These are phyloP conservation scores for Coryphaenoides rupestris DNA, from an alignment of 2,113 vertebrate species.

Conservation along the genomic window DNA sequence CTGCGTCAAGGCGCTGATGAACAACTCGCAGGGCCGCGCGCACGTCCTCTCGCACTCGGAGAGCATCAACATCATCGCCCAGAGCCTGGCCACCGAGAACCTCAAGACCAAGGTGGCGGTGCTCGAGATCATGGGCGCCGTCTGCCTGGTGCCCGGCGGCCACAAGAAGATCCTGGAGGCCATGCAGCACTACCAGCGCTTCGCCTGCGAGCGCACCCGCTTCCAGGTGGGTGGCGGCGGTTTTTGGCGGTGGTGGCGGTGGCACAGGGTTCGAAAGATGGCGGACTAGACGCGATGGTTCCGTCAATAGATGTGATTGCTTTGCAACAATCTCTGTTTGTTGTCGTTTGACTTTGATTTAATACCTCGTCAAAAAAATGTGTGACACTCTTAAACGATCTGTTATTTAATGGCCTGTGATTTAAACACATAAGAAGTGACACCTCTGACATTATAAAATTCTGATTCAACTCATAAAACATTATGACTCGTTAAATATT, in stretches of 20 bases:
- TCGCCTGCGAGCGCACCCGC: constrained; percentile 90
- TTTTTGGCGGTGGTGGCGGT: no score
- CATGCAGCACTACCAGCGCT: constrained; percentile 98
- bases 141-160: constrained; percentile 95
- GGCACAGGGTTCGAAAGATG: no score
- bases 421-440: neutral
- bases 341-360: no score
- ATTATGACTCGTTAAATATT: no score
- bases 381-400: no score
- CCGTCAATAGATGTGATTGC: no score
- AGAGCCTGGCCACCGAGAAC: constrained; percentile 96
- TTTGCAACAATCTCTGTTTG: no score
- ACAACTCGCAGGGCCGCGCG: constrained; percentile 96
- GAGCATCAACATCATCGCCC: constrained; percentile 97
- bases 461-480: no score
- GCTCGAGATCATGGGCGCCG: constrained; percentile 98
- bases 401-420: neutral
- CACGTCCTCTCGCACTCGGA: constrained; percentile 93
- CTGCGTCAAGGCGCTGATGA: constrained; percentile 98
- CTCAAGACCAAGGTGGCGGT: constrained; percentile 98
- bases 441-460: neutral
- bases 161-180: constrained; percentile 96
- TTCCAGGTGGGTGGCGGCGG: constrained; percentile 81
- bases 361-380: no score
- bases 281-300: no score